These are phyloP conservation scores for Ladona fulva DNA, from an alignment of 1,140 invertebrate genomes.

Conservation along the genomic window DNA sequence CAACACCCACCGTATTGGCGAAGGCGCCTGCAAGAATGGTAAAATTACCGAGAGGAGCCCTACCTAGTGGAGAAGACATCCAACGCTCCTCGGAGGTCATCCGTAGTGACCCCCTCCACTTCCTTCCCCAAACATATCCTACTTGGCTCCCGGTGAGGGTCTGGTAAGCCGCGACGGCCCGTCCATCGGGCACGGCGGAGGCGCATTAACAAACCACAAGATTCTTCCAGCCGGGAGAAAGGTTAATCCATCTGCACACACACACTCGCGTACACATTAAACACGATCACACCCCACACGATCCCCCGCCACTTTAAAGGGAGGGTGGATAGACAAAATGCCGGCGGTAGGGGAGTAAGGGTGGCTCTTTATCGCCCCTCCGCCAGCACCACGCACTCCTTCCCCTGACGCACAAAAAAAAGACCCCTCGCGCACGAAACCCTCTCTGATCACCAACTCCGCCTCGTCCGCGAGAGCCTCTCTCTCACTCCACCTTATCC, in stretches of 20 bases:
- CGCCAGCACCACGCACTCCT: background rate
- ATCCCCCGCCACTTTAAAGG: too few relatives aligned
- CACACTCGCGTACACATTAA: too few relatives aligned
- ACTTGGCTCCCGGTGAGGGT: background rate
- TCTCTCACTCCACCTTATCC: background rate
- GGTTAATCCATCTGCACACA: too few relatives aligned
- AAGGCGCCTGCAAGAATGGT: background rate
- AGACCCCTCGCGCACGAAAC: background rate
- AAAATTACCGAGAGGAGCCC: background rate
- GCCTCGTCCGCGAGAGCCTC: background rate
- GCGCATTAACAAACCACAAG: too few relatives aligned
- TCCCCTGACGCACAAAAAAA: background rate
- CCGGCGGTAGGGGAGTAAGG: too few relatives aligned
- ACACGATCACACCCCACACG: too few relatives aligned
- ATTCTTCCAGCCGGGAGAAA: too few relatives aligned
- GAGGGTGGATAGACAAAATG: too few relatives aligned
- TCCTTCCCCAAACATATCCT: constrained; percentile 4
- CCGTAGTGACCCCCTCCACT: background rate
- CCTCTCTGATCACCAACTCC: background rate
- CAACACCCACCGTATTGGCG: background rate
- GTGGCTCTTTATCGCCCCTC: too few relatives aligned
- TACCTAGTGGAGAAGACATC: background rate
- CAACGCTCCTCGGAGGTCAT: background rate
- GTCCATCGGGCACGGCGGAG: background rate
- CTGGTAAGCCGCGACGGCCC: background rate